These are phyloP conservation scores for Sapajus apella DNA, from an alignment of 2,113 vertebrate genomes.

Conservation along the genomic window DNA sequence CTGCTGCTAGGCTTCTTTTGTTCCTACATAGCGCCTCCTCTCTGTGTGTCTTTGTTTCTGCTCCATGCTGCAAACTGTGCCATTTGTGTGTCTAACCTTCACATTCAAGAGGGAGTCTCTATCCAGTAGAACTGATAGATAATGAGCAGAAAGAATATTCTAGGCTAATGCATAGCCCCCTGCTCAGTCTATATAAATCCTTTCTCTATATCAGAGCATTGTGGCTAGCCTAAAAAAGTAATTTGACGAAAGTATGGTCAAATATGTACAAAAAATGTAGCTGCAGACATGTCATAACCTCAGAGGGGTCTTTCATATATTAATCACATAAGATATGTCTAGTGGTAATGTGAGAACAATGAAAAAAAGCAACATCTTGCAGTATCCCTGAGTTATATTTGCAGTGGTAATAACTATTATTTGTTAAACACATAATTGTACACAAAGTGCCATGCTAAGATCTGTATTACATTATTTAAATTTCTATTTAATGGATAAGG, in stretches of 20 bases:
- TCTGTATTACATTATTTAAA: neutral
- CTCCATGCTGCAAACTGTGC: neutral
- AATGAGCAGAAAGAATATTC: neutral
- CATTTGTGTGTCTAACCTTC: neutral
- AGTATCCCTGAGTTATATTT: neutral
- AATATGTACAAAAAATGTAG: neutral
- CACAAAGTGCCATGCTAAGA: neutral
- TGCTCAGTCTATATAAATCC: neutral
- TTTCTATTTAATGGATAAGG: neutral
- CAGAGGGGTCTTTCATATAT: neutral
- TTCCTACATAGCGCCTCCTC: neutral
- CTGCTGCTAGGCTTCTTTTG: neutral
- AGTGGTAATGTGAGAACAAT: neutral
- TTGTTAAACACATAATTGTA: neutral
- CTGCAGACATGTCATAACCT: neutral
- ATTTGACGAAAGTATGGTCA: neutral
- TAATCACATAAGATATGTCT: neutral
- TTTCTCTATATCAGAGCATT: neutral
- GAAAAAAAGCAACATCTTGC: neutral
- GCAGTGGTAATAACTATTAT: neutral
- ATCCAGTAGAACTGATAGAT: neutral
- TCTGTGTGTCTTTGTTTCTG: neutral
- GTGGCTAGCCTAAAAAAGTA: neutral
- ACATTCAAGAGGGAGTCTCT: neutral
- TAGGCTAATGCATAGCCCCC: neutral